Evolutionary conservation across 2,113 vertebrate species (phyloP).

Genomic region (Ibidorhyncha struthersii): DNA sequence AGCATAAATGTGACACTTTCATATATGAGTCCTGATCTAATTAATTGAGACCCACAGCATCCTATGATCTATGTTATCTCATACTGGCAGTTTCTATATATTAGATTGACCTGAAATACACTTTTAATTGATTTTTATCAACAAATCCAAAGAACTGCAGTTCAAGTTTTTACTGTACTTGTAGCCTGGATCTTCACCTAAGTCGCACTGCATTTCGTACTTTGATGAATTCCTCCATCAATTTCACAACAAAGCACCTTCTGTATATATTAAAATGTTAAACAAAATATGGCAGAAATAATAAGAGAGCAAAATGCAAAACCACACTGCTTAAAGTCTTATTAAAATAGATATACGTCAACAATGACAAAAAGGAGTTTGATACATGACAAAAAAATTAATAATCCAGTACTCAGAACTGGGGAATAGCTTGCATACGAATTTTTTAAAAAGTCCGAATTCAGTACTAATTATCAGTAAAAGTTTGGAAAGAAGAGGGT

Average conservation of each 20-base stretch:
- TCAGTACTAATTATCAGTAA: background rate
- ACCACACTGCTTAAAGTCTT: background rate
- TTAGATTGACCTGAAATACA: background rate
- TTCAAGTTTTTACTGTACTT: background rate
- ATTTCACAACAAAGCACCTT: background rate
- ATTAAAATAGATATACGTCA: background rate
- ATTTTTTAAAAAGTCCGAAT: background rate
- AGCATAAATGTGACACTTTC: background rate
- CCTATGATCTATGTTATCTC: background rate
- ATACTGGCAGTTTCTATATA: background rate
- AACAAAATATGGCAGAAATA: background rate
- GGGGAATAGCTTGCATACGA: background rate
- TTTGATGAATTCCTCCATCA: background rate
- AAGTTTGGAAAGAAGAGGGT: background rate
- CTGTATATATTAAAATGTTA: background rate
- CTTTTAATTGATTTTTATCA: constrained; percentile 38
- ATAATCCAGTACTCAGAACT: background rate
- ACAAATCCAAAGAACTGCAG: background rate
- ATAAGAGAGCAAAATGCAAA: background rate
- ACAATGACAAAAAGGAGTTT: background rate
- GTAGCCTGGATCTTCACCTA: background rate
- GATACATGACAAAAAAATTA: background rate
- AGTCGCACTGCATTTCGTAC: background rate
- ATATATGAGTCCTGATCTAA: background rate
- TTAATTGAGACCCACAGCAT: background rate